phyloP scores from a whole-genome alignment of 1,140 invertebrate species.

The Dendroctonus ponderosae region DNA sequence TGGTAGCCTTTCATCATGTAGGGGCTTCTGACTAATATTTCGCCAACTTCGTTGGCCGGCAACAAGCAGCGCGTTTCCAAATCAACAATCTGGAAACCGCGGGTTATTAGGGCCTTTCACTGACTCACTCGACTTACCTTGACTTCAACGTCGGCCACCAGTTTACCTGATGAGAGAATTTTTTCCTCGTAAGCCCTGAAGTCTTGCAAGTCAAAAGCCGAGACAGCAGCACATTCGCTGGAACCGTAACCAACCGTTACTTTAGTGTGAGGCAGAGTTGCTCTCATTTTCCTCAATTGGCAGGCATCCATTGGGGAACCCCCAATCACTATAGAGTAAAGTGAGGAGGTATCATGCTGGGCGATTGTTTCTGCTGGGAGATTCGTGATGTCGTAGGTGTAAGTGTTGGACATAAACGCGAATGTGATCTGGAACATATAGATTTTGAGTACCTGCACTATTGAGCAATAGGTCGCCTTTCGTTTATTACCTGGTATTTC shows the following conservation, averaged over 20 bases:
- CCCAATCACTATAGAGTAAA: conserved; percentile 47
- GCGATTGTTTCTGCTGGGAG: conserved; percentile 43
- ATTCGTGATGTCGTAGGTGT: conserved; percentile 44
- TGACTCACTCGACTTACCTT: conserved; percentile 45
- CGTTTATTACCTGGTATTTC: conserved; percentile 49
- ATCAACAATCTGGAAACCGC: conserved; percentile 56
- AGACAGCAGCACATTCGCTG: conserved; percentile 49
- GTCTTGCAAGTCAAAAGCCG: conserved; percentile 27
- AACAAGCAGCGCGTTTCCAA: conserved; percentile 60
- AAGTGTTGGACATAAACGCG: conserved; percentile 44
- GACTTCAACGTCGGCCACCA: conserved; percentile 45
- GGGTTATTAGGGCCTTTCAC: neutral
- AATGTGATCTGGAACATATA: conserved; percentile 45
- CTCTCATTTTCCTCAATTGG: conserved; percentile 43
- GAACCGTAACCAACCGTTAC: conserved; percentile 51
- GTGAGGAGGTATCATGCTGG: conserved; percentile 47
- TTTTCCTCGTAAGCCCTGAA: conserved; percentile 37
- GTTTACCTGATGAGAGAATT: conserved; percentile 47
- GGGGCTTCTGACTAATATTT: conserved; percentile 67
- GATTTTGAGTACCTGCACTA: too few relatives aligned
- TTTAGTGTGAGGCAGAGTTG: conserved; percentile 46
- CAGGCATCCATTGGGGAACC: conserved; percentile 46
- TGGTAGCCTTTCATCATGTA: conserved; percentile 49
- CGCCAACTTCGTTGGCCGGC: conserved; percentile 62
- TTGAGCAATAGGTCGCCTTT: too few relatives aligned